phyloP scores from a whole-genome alignment of 2,797 vertebrate species.

The Cossypha polioptera region DNA sequence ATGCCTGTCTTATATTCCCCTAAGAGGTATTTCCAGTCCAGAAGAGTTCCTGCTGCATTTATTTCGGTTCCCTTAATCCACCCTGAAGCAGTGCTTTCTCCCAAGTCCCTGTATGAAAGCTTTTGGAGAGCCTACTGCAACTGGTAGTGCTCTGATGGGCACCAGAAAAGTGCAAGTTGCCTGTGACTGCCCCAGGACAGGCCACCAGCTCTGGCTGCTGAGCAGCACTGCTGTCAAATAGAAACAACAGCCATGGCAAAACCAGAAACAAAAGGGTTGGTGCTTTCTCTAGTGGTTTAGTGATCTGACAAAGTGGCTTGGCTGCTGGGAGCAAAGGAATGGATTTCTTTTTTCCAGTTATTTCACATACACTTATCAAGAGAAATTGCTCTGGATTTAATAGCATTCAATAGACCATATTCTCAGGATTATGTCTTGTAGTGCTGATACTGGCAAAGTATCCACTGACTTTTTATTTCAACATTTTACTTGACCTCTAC shows the following conservation, averaged over 20 bases:
- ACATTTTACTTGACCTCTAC: neutral
- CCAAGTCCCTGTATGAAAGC: neutral
- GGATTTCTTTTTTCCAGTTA: neutral
- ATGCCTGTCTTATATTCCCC: neutral
- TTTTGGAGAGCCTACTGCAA: neutral
- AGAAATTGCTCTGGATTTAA: neutral
- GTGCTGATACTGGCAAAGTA: neutral
- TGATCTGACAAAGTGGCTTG: neutral
- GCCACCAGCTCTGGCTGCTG: neutral
- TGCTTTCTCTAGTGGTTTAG: neutral
- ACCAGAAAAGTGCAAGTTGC: neutral
- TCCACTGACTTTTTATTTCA: neutral
- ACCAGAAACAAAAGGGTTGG: neutral
- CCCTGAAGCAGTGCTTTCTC: neutral
- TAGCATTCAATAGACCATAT: neutral
- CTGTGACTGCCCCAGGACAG: neutral
- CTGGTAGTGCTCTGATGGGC: neutral
- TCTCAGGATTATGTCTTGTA: neutral
- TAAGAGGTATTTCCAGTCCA: neutral
- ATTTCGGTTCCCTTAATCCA: neutral
- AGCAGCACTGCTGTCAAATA: fast-evolving
- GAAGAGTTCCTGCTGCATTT: neutral
- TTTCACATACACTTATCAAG: fast-evolving
- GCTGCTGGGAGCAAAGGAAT: neutral
- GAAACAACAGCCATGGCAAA: neutral